Evolutionary conservation across 2,113 vertebrate genomes (phyloP).

Genomic region (Tursiops truncatus): DNA sequence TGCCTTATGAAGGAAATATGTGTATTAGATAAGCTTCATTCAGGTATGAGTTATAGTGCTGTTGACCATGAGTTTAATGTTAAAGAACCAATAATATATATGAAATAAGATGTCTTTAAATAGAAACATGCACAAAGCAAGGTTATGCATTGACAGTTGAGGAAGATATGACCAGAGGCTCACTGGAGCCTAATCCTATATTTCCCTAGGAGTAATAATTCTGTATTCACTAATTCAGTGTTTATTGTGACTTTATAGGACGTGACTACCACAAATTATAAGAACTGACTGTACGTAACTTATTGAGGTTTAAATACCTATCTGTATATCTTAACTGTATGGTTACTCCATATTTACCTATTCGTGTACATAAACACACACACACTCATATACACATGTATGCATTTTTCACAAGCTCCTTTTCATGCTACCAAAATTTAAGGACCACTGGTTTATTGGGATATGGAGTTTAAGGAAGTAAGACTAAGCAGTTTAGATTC

Average conservation of each 20-base stretch:
- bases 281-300: not conserved
- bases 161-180: not conserved
- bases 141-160: not conserved
- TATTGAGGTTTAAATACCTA: not conserved
- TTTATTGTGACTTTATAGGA: not conserved
- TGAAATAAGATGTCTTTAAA: not conserved
- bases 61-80: not conserved
- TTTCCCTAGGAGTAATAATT: not conserved
- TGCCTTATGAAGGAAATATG: not conserved
- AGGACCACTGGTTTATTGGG: not conserved
- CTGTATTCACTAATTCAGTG: not conserved
- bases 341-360: not conserved
- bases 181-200: not conserved
- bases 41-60: not conserved
- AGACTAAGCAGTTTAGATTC: not conserved
- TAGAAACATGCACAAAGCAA: not conserved
- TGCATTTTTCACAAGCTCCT: not conserved
- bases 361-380: not conserved
- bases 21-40: not conserved
- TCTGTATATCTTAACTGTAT: not conserved
- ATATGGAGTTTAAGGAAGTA: not conserved
- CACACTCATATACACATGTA: not conserved
- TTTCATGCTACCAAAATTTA: not conserved
- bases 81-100: not conserved
- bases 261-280: not conserved